A percentile compares a stretch with the other conserved stretches of the same genome.
These are phyloP conservation scores for Acronicta psi DNA, from an alignment of 2,888 invertebrate species.

Conservation along the genomic window DNA sequence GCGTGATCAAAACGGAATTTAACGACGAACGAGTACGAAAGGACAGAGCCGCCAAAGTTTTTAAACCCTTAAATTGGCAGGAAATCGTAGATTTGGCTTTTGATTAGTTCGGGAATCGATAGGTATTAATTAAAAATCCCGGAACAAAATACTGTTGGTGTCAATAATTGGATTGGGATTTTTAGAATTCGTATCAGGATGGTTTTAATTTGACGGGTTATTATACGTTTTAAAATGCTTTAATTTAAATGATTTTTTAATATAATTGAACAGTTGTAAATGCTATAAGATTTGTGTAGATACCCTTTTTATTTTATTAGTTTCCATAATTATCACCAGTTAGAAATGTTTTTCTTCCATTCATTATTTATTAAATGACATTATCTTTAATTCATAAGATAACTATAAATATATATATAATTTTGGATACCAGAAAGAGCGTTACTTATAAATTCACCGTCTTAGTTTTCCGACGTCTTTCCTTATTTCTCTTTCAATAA, in stretches of 20 bases:
- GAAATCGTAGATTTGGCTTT: conserved; percentile 16
- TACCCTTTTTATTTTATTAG: too few species aligned
- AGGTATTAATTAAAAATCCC: conserved; percentile 33
- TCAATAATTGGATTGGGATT: conserved; percentile 9
- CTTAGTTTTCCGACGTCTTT: not conserved
- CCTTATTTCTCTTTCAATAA: not conserved
- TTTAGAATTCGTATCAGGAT: conserved; percentile 8
- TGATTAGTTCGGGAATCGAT: conserved; percentile 18
- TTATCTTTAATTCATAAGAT: too few species aligned
- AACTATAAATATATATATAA: too few species aligned
- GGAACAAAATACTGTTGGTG: conserved; percentile 10
- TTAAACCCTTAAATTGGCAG: conserved; percentile 3
- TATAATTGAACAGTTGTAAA: too few species aligned
- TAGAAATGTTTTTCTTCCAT: too few species aligned
- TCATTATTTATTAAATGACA: too few species aligned
- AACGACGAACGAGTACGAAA: conserved; percentile 23
- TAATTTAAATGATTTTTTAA: too few species aligned
- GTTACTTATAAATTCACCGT: too few species aligned
- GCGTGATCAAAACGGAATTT: conserved; percentile 27
- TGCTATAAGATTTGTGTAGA: too few species aligned
- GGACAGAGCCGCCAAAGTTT: conserved; percentile 20
- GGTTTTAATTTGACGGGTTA: not conserved
- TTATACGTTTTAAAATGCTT: too few species aligned
- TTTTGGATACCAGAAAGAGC: too few species aligned
- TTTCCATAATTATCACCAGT: too few species aligned